These are phyloP conservation scores for Drosophila leontia DNA, from an alignment of 1,140 invertebrate species.

Conservation along the genomic window DNA sequence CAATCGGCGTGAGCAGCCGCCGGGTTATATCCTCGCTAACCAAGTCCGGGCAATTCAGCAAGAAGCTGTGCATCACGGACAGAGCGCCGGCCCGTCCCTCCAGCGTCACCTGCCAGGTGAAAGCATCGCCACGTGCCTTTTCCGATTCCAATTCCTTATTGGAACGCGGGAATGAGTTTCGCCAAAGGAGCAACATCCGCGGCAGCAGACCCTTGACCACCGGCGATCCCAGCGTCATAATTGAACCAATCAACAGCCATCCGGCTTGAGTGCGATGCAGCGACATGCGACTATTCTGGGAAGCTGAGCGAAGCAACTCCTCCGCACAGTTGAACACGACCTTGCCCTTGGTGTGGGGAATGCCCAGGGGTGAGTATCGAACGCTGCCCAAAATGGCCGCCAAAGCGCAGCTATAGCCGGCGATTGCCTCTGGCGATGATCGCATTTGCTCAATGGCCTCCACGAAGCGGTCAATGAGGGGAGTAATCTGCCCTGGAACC, in stretches of 20 bases:
- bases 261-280: conserved; percentile 97
- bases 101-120: conserved; percentile 99
- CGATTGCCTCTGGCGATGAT: conserved; percentile 96
- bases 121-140: conserved; percentile 98
- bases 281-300: conserved; percentile 97
- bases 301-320: conserved; percentile 97
- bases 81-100: conserved; percentile 98
- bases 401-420: conserved; percentile 96
- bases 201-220: conserved; percentile 95
- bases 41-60: conserved; percentile 95
- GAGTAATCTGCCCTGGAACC: conserved; percentile 96
- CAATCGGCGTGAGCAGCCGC: conserved; percentile 94
- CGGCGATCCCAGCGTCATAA: conserved; percentile 97
- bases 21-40: conserved; percentile 96
- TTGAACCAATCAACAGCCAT: conserved; percentile 98
- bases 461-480: conserved; percentile 95
- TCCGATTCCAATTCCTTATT: conserved; percentile 98
- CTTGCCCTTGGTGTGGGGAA: conserved; percentile 98
- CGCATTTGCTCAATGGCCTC: conserved; percentile 95
- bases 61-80: conserved; percentile 97
- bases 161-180: conserved; percentile 98
- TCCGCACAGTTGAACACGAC: conserved; percentile 99
- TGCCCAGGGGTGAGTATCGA: conserved; percentile 95
- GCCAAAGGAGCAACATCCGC: conserved; percentile 97
- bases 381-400: conserved; percentile 97